Evolutionary conservation across 2,888 invertebrate species (phyloP), one percentile per base, ranked within the genome.

Genomic region (Sphaerophoria rueppellii): DNA sequence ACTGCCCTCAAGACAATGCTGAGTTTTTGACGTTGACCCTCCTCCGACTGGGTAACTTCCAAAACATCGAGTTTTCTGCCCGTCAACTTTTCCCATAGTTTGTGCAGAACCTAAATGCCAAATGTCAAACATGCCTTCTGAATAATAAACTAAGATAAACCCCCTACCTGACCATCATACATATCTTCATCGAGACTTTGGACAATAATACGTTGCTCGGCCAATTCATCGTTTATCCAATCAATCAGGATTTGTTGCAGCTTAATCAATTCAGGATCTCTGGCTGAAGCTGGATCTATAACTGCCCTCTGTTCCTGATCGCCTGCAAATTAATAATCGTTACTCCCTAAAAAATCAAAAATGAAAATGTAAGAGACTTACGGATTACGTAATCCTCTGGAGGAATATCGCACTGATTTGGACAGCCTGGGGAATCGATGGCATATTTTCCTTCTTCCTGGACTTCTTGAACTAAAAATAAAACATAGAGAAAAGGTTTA

Each of bases 171-270:
- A 0, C 99, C 99, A 93, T 99, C 99, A 92, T 98, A 99, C 87
- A 99, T 93, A 93, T 99, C 99, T 92, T 99, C 98, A 87, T 97
- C 97, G 60, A 99, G 95, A 89, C 98, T 96, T 92, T 99, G 97
- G 0, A 99, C 99, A 89, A 99, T 98, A 86, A 99, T 99, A 89
- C 99, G 94, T 89, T 99, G 98, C 87, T 96, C 95, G 0, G 99
- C 98, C 72, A 99, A 93, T 91, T 98, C 99, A 93, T 99, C 98
- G 92, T 99, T 99, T 73, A 99, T 97, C 99, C 99, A 99, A 89
- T 99, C 98, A 88, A 98, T 96, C 63, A 99, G 93, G 50, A 98
- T 95, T 88, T 94, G 94, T 70, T 97, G 95, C 48, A 99, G 93
- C 88, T 98, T 97, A 83, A 95, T 94, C 0, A 99, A 94, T 91